Base-by-base conservation (phyloP, 2,888 invertebrate genomes). In the Pseudeuparius sepicola region DNA sequence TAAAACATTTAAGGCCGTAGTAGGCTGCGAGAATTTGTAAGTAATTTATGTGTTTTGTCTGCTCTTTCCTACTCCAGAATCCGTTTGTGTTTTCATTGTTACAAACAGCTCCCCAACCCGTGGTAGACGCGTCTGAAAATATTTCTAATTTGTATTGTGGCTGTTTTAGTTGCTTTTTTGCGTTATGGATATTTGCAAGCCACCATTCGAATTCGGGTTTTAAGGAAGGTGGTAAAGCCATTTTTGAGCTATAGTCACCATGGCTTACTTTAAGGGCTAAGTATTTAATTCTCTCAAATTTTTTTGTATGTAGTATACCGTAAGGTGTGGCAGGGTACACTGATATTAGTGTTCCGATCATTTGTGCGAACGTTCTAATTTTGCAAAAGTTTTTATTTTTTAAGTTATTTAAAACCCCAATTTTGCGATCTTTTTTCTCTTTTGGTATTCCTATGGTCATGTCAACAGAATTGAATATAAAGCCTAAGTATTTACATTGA, bases 91-190 rank as follows among this genome's bases (percentile, higher is more conserved):
- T 14, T 5, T 7, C 13, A 4, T 12, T 13, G 1, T 34, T 17
- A 27, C 40, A 44, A 13, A 17, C 20, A 9, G 39, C 45, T 4
- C 49, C 47, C 46, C 43, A 49, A 6, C 51, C 47, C 1, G 43
- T 33, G 17, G 12, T 10, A 7, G 26, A 35, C 11, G 41, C 36
- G 20, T 43, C 41, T 18, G 41, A 28, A 25, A 35, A 43, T 30
- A 43, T 38, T 33, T 43, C 40, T 11, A 41, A 13, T 4, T 7
- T 11, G 3, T 18, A 30, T 26, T 20, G 14, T 24, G 9, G 18
- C 13, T 28, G 16, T 14, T 9, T 4, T 5, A 35, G 16, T 5
- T 14, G 10, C 2, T 26, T 34, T 4, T 18, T 12, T 33, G 7
- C 15, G n/a, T n/a, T n/a, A n/a, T n/a, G n/a, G n/a, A n/a, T n/a